These are phyloP conservation scores for Strix uralensis DNA, from an alignment of 2,113 vertebrate genomes.

Conservation along the genomic window DNA sequence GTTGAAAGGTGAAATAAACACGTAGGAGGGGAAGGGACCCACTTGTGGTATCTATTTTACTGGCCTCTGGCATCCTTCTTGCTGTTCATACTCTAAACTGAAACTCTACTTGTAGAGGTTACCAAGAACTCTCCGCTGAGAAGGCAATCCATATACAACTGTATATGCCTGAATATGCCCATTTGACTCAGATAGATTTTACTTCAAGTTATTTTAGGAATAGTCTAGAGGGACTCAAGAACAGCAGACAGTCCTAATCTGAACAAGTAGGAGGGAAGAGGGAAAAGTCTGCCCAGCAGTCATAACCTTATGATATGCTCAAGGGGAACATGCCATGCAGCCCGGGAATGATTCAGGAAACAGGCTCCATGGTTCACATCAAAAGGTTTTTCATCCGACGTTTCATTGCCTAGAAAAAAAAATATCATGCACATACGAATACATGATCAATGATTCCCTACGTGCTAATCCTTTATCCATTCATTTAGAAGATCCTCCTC, in stretches of 20 bases:
- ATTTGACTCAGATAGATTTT: background rate
- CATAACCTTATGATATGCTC: background rate
- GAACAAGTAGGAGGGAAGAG: background rate
- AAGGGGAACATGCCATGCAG: background rate
- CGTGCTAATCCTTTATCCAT: background rate
- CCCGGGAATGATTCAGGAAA: background rate
- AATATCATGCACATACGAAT: background rate
- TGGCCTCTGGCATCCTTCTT: background rate
- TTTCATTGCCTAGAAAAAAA: background rate
- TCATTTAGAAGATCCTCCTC: background rate
- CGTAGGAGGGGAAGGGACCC: background rate
- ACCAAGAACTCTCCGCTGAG: background rate
- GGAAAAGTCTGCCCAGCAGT: background rate
- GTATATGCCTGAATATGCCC: background rate
- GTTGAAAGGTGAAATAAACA: background rate
- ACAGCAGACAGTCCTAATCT: background rate
- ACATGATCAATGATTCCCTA: rapidly evolving
- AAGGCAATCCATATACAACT: background rate
- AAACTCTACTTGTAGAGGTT: background rate
- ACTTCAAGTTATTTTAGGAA: background rate
- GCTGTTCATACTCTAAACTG: background rate
- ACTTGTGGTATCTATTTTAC: background rate
- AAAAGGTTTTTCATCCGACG: background rate
- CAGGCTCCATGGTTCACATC: rapidly evolving
- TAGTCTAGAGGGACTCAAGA: background rate